Evolutionary conservation across 1,140 invertebrate species (phyloP).

Genomic region (Lerema accius): DNA sequence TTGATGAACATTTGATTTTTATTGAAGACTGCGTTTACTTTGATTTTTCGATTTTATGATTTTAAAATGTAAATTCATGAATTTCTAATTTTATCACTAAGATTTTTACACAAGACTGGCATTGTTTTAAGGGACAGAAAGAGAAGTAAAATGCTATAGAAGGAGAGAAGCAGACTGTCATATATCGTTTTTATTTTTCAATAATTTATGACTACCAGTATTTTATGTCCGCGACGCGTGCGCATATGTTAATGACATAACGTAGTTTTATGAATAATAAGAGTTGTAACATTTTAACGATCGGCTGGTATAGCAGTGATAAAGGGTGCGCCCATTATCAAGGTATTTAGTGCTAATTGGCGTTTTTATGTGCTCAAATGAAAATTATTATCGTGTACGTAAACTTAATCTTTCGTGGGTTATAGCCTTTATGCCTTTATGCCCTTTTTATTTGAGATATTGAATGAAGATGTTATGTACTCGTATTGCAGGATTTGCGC

Average conservation of each 20-base stretch:
- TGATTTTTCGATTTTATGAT: neutral
- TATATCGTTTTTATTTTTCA: slow-evolving; percentile 18
- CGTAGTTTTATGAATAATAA: slow-evolving; percentile 51
- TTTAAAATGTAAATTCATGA: neutral
- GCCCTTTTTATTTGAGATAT: neutral
- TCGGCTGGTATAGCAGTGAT: slow-evolving; percentile 43
- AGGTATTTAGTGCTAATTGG: slow-evolving; percentile 68
- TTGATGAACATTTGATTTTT: slow-evolving; percentile 12
- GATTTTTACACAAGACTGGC: neutral
- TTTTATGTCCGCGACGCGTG: slow-evolving; percentile 62
- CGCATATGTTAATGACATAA: slow-evolving; percentile 56
- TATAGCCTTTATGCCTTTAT: slow-evolving; percentile 18
- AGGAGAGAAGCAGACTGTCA: neutral
- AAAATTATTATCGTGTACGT: slow-evolving; percentile 42
- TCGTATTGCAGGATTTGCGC: too few relatives aligned
- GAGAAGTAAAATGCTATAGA: neutral
- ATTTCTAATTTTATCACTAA: neutral
- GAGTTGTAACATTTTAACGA: slow-evolving; percentile 50
- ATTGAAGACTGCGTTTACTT: neutral
- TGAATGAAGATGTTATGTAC: slow-evolving; percentile 19
- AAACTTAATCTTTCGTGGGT: slow-evolving; percentile 36
- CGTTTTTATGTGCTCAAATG: slow-evolving; percentile 52
- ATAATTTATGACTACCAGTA: slow-evolving; percentile 36
- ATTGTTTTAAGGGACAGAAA: neutral
- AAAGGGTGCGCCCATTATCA: slow-evolving; percentile 55